A percentile compares a stretch with the other conserved stretches of the same genome.
Evolutionary conservation across 37 sponge, comb jelly and placozoan genomes (phyloP).

Genomic region (Amphimedon queenslandica): DNA sequence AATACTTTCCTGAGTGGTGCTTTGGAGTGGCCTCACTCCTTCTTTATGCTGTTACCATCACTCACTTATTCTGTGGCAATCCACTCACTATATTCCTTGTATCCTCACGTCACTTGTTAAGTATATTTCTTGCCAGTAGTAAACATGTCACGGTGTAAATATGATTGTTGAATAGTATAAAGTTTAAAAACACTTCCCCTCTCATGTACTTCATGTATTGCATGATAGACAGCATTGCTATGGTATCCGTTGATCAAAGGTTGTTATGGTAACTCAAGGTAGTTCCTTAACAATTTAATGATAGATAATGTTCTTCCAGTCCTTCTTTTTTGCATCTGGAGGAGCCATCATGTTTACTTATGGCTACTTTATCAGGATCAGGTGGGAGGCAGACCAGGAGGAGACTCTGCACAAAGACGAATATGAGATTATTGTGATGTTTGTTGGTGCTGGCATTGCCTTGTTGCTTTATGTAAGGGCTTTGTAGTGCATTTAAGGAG

Average conservation of each 20-base stretch:
- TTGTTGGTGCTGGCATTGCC: not conserved
- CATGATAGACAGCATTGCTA: too few relatives aligned
- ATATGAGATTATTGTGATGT: not conserved
- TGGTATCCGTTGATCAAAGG: too few relatives aligned
- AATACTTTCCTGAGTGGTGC: not conserved
- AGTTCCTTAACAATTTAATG: too few relatives aligned
- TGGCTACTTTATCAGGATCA: not conserved
- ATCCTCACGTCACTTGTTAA: too few relatives aligned
- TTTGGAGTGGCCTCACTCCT: not conserved
- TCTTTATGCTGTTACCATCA: slow-evolving; percentile 9
- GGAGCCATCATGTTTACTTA: not conserved
- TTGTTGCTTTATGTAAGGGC: slow-evolving; percentile 1
- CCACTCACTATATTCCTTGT: slow-evolving; percentile 6
- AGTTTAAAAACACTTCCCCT: too few relatives aligned
- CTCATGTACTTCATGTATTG: not conserved
- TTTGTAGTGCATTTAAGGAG: not conserved
- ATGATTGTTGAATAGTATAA: too few relatives aligned
- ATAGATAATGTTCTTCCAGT: slow-evolving; percentile 2
- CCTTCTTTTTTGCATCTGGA: slow-evolving; percentile 6
- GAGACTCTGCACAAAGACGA: not conserved
- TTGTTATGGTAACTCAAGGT: too few relatives aligned
- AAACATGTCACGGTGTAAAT: too few relatives aligned
- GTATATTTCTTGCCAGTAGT: too few relatives aligned
- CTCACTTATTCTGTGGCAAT: slow-evolving; percentile 12
- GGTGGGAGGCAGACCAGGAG: not conserved